Conservation (phyloP, 23 tunicate species). For the Halocynthia roretzi region DNA sequence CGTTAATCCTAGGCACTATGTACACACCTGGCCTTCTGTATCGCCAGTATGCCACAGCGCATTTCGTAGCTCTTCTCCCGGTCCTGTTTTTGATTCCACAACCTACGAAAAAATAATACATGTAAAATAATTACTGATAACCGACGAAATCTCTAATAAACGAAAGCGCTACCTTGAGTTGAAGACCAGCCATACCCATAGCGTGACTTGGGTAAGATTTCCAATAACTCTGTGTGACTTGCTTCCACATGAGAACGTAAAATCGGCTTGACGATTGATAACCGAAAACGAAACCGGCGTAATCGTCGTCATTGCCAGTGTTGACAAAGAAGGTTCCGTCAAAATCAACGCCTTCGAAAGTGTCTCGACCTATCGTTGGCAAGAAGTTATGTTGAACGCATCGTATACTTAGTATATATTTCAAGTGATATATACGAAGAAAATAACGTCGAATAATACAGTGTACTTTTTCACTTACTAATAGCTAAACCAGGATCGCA, state of each 20-base stretch:
- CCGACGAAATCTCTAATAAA: background rate
- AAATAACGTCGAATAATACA: constrained; percentile 2
- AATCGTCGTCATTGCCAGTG: constrained; percentile 79
- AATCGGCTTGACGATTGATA: constrained; percentile 85
- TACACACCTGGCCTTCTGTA: constrained; percentile 65
- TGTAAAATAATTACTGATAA: background rate
- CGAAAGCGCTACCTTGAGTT: constrained; percentile 46
- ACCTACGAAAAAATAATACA: constrained; percentile 30
- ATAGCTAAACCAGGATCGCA: constrained; percentile 97
- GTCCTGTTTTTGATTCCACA: constrained; percentile 77
- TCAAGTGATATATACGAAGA: background rate
- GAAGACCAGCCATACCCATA: constrained; percentile 58
- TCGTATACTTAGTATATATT: background rate
- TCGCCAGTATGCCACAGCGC: constrained; percentile 94
- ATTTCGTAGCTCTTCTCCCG: constrained; percentile 74
- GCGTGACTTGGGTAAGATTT: constrained; percentile 38
- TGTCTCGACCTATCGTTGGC: constrained; percentile 44
- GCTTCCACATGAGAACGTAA: constrained; percentile 96
- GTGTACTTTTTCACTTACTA: constrained; percentile 27
- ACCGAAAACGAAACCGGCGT: constrained; percentile 97
- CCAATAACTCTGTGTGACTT: constrained; percentile 81
- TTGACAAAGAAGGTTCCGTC: constrained; percentile 91
- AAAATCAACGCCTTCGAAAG: constrained; percentile 80
- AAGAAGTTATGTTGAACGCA: background rate
- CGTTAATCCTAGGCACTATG: background rate